Base-by-base conservation (phyloP, 1,140 invertebrate genomes). In the Eurosta solidaginis region DNA sequence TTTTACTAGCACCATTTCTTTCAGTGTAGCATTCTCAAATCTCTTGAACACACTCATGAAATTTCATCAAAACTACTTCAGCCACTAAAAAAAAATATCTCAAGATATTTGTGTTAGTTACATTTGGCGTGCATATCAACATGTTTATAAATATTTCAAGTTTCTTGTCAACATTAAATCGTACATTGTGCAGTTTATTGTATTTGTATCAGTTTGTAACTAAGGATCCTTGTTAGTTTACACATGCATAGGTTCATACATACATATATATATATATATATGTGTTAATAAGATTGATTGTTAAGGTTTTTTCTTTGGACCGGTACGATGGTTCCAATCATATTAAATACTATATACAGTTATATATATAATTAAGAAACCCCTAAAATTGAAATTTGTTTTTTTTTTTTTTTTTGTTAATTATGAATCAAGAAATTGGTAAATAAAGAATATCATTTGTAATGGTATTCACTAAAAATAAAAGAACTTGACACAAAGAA, bases 271-370 rank as follows among this genome's bases (percentile, higher is more conserved):
- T 45, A 45, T 27, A n/a, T 75, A 76, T 77, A 22, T 42, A 50
- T 42, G 40, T 45, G 52, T 77, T 27, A 59, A 40, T 36, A 73
- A 63, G 74, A 74, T 78, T 40, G 12, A 83, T 84, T 88, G 86
- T 87, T 86, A 86, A 88, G 87, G 87, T 88, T 88, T 88, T 88
- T 88, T 88, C 87, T 88, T 88, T 88, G 86, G 82, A 87, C 85
- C 86, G 86, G 84, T 87, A 79, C 86, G 85, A 86, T 87, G 86
- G 86, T 87, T 87, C 85, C 86, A 87, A 84, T 81, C 80, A 33
- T 33, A 20, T 6, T 42, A 68, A 40, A 40, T 40, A 68, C 59
- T 49, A 49, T n/a, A 54, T 54, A 54, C 20, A 54, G 10, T 10
- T n/a, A 9, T 81, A 81, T 85, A 83, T 83, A 83, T 83, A 79